These are phyloP conservation scores for Phyllotreta cruciferae DNA, from an alignment of 2,888 invertebrate genomes.

Conservation along the genomic window DNA sequence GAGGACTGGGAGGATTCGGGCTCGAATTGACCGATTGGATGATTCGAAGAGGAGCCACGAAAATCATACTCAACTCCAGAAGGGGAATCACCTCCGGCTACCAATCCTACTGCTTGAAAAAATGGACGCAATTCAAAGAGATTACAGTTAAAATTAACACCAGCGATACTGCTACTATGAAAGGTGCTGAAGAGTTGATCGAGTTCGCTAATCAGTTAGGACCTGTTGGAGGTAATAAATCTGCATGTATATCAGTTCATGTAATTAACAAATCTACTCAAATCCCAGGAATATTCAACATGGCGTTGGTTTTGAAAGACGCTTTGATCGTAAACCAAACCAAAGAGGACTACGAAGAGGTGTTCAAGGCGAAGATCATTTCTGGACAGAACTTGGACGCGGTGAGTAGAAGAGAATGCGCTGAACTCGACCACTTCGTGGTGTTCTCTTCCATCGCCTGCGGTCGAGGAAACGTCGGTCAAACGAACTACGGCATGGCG, in stretches of 20 bases:
- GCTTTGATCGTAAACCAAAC: conserved; percentile 65
- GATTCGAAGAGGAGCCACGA: conserved; percentile 66
- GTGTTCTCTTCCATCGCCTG: conserved; percentile 46
- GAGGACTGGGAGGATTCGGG: conserved; percentile 72
- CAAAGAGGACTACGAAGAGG: conserved; percentile 62
- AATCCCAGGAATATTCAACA: conserved; percentile 44
- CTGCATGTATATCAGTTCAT: neutral
- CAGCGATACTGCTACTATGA: conserved; percentile 54
- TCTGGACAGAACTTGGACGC: conserved; percentile 66
- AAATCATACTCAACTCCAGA: conserved; percentile 67
- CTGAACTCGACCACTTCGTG: conserved; percentile 50
- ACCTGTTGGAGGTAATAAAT: conserved; percentile 64
- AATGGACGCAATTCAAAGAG: conserved; percentile 41
- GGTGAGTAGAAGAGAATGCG: conserved; percentile 61
- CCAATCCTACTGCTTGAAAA: conserved; percentile 63
- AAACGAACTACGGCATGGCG: conserved; percentile 48
- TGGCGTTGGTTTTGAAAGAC: conserved; percentile 64
- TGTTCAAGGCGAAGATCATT: conserved; percentile 66
- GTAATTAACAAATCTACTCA: neutral
- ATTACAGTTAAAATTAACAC: conserved; percentile 60
- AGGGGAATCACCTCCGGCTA: conserved; percentile 67
- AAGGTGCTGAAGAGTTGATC: conserved; percentile 58
- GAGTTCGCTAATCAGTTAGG: conserved; percentile 58
- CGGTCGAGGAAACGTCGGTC: conserved; percentile 47
- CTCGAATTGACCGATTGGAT: conserved; percentile 69